Evolutionary conservation across 2,888 invertebrate genomes (phyloP), one percentile per base, ranked within the genome.

Genomic region (Eupithecia pulchellata): DNA sequence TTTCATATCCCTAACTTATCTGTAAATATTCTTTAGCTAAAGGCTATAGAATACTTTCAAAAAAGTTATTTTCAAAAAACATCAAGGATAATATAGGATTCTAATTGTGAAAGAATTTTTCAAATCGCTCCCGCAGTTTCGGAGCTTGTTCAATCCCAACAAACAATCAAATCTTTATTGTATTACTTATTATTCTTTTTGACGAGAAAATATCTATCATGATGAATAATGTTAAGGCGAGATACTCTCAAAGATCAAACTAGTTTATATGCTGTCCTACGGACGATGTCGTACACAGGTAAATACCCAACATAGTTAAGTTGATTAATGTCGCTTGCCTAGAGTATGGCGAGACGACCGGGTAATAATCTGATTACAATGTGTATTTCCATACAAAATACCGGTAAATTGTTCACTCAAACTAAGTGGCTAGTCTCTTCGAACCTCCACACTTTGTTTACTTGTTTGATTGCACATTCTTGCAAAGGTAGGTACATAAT

Each of bases 201-300:
- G n/a, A 11, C 25, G 11, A 25, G 11, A 52, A 52, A 25, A 25
- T 52, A 4, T 25, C 25, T 52, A 52, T 25, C 25, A 20, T 52
- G 25, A 25, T 52, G 52, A 20, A 52, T 11, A 47, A 20, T 20
- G 52, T 20, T 3, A 47, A 47, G 47, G 25, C 25, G n/a, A n/a
- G n/a, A n/a, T 47, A n/a, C 20, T 47, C 47, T 52, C 25, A 52
- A 52, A 52, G 52, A 25, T 52, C 13, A 52, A 52, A 52, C 25
- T 52, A 25, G 25, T 52, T 52, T 52, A 25, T 52, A 4, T 8
- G 20, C 3, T 9, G 20, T 52, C 20, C 25, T 52, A 25, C 11
- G 13, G 52, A 4, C 52, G 25, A 52, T 52, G 25, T 52, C 52
- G 52, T 20, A 25, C 4, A 11, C 1, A 52, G 25, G 52, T 52